phyloP scores from a whole-genome alignment of 2,888 invertebrate genomes.

The Pheosia tremula region DNA sequence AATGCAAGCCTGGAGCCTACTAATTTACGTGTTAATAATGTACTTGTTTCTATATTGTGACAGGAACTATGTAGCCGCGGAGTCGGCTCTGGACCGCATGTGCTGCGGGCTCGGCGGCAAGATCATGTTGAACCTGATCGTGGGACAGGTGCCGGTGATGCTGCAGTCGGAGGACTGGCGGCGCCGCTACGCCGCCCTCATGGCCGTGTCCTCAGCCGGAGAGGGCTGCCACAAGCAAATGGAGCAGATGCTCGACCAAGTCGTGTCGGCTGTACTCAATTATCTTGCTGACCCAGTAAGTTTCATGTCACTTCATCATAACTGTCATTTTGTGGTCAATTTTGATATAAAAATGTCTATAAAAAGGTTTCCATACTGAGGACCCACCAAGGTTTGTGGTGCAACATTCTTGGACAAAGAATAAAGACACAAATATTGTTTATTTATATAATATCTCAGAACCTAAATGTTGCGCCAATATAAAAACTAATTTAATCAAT shows the following conservation, averaged over 20 bases:
- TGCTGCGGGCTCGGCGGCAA: conserved; percentile 98
- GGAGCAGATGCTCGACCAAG: conserved; percentile 96
- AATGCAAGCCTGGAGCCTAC: too few species aligned
- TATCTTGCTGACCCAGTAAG: conserved; percentile 93
- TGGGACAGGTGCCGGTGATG: conserved; percentile 94
- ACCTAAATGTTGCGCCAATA: too few species aligned
- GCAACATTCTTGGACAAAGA: too few species aligned
- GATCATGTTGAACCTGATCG: conserved; percentile 95
- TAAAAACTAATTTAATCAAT: too few species aligned
- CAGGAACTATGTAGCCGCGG: conserved; percentile 97
- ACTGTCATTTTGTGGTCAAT: too few species aligned
- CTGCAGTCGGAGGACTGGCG: conserved; percentile 93
- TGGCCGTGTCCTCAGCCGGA: conserved; percentile 99
- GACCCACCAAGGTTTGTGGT: too few species aligned
- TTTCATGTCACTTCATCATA: conserved; percentile 23
- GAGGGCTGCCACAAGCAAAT: conserved; percentile 99
- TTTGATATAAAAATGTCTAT: too few species aligned
- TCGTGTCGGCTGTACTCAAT: conserved; percentile 95
- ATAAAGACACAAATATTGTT: too few species aligned
- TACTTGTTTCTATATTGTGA: conserved; percentile 28
- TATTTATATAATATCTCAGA: too few species aligned
- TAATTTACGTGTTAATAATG: too few species aligned
- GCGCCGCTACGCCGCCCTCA: conserved; percentile 97
- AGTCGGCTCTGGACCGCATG: conserved; percentile 97
- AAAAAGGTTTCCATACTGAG: too few species aligned